A percentile compares a stretch with the other conserved stretches of the same genome.
Evolutionary conservation across 2,113 vertebrate species (phyloP).

Genomic region (Cyanocitta stelleri): DNA sequence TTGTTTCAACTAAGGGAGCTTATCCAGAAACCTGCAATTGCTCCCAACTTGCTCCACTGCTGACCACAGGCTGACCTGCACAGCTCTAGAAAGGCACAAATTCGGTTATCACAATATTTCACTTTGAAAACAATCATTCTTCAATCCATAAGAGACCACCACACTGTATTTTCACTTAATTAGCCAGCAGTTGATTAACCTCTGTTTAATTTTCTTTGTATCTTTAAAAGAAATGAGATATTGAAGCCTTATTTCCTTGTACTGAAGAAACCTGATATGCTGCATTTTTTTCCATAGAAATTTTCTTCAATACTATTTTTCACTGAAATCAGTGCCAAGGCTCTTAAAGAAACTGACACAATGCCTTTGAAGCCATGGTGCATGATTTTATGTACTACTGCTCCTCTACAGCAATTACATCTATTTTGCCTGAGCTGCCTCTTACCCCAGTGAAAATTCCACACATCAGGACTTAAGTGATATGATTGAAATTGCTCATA

Average conservation of each 20-base stretch:
- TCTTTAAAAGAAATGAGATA: background rate
- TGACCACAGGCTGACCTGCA: background rate
- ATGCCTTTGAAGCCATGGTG: background rate
- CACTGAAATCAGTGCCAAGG: background rate
- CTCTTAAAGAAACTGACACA: background rate
- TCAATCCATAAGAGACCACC: background rate
- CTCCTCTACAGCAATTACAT: background rate
- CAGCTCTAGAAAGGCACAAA: background rate
- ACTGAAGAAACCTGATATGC: background rate
- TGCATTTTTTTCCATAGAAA: background rate
- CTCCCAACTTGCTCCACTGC: background rate
- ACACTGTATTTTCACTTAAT: background rate
- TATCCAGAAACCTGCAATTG: background rate
- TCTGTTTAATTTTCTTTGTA: background rate
- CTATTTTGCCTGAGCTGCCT: background rate
- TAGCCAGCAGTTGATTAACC: background rate
- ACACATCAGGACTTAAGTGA: background rate
- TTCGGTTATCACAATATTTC: background rate
- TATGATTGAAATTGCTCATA: background rate
- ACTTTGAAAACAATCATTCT: background rate
- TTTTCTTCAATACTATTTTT: background rate
- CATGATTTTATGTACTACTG: background rate
- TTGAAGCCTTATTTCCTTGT: background rate
- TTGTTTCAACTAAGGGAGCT: background rate
- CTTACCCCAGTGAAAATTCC: background rate